A percentile compares a stretch with the other conserved stretches of the same genome.
Evolutionary conservation across 2,888 invertebrate species (phyloP).

Genomic region (Epirrhoe tristata): DNA sequence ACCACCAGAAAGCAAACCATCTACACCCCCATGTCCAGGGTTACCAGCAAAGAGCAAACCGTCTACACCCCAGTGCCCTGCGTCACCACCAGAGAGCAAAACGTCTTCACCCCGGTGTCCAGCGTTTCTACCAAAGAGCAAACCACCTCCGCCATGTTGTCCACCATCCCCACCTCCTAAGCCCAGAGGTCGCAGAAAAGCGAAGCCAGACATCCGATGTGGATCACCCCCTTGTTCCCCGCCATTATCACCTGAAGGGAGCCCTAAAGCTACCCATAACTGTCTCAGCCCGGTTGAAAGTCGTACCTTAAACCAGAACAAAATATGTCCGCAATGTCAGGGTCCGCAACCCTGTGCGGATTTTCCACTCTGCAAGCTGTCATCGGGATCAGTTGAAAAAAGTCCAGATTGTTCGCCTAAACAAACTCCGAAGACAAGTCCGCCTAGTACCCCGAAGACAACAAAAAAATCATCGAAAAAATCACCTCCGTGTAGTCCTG

Average conservation of each 20-base stretch:
- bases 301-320: slow-evolving; percentile 3
- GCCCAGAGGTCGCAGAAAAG: slow-evolving; percentile 14
- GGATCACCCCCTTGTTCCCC: slow-evolving; percentile 5
- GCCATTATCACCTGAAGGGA: slow-evolving; percentile 9
- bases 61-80: neutral
- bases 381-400: neutral
- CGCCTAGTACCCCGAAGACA: neutral
- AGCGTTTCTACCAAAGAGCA: neutral
- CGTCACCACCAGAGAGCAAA: neutral
- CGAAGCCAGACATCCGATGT: slow-evolving; percentile 10
- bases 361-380: slow-evolving; percentile 13
- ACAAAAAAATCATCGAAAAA: neutral
- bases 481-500: slow-evolving; percentile 4
- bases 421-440: slow-evolving; percentile 7
- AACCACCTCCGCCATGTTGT: neutral
- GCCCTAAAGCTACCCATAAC: slow-evolving; percentile 12
- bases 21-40: slow-evolving; percentile 1
- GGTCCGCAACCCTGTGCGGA: slow-evolving; percentile 4
- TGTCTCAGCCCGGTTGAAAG: slow-evolving; percentile 11
- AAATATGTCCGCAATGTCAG: slow-evolving; percentile 14
- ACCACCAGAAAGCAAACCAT: neutral
- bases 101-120: neutral
- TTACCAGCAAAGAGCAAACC: too few relatives aligned
- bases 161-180: slow-evolving; percentile 8
- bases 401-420: neutral